Conservation (phyloP, 2,113 vertebrate species). For the Thryonomys swinderianus region DNA sequence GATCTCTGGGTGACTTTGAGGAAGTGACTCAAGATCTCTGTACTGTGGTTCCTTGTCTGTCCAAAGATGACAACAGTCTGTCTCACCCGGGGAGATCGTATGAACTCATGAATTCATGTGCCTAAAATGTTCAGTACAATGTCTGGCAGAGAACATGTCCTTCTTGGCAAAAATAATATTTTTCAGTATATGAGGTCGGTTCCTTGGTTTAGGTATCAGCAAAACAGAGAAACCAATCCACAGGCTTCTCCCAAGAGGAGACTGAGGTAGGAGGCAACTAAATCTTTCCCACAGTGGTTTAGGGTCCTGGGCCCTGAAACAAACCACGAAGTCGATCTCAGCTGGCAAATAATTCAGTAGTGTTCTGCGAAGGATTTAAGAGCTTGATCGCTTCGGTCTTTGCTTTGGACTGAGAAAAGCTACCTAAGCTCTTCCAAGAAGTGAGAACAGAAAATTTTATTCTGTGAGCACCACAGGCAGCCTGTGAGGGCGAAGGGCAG, state of each 20-base stretch:
- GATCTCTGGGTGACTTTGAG: neutral
- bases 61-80: neutral
- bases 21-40: neutral
- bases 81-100: too few relatives aligned
- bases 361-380: neutral
- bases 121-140: neutral
- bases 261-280: neutral
- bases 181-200: neutral
- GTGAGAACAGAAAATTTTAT: neutral
- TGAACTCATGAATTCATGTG: neutral
- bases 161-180: neutral
- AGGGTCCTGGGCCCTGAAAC: neutral
- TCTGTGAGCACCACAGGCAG: rapidly evolving
- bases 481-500: neutral
- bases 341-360: neutral
- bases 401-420: neutral
- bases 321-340: neutral
- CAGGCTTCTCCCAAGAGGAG: neutral
- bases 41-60: neutral
- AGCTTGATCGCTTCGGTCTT: neutral
- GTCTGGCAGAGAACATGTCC: neutral
- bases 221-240: neutral
- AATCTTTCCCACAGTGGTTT: neutral
- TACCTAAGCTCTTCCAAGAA: neutral
- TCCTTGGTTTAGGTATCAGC: neutral